Conservation (phyloP, 2,113 vertebrate genomes). For the Poicephalus gulielmi region DNA sequence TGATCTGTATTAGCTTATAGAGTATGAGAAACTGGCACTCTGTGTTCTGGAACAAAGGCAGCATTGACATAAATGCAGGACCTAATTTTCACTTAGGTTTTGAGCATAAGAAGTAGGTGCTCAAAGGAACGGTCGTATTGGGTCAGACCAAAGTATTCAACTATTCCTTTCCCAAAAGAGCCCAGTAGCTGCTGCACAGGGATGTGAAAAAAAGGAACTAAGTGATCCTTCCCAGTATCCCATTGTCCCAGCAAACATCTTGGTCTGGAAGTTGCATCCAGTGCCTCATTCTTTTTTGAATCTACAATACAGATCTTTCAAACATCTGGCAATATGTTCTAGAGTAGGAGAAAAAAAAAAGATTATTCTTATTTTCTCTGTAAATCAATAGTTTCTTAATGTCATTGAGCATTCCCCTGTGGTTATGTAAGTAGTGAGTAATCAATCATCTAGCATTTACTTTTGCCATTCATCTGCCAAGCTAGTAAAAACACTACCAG, state of each 20-base stretch:
- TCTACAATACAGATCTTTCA: neutral
- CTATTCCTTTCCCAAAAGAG: neutral
- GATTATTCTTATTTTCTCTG: neutral
- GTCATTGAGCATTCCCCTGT: neutral
- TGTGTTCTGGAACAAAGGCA: neutral
- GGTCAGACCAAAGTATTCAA: neutral
- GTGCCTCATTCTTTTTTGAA: neutral
- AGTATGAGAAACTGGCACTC: neutral
- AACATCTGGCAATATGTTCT: neutral
- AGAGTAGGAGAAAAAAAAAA: neutral
- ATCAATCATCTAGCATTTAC: neutral
- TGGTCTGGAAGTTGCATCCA: neutral
- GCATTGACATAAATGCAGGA: neutral
- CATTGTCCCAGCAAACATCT: neutral
- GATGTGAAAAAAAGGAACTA: neutral
- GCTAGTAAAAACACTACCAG: neutral
- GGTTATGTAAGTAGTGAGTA: neutral
- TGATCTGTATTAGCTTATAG: neutral
- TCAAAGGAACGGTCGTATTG: neutral
- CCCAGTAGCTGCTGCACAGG: neutral
- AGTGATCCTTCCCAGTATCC: neutral
- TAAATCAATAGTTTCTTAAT: neutral
- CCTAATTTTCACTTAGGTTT: neutral
- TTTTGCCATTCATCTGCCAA: neutral
- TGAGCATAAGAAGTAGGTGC: neutral